A percentile compares a stretch with the other conserved stretches of the same genome.
These are phyloP conservation scores for Brachionus rotundiformis DNA, from an alignment of 1,140 invertebrate species.

Conservation along the genomic window DNA sequence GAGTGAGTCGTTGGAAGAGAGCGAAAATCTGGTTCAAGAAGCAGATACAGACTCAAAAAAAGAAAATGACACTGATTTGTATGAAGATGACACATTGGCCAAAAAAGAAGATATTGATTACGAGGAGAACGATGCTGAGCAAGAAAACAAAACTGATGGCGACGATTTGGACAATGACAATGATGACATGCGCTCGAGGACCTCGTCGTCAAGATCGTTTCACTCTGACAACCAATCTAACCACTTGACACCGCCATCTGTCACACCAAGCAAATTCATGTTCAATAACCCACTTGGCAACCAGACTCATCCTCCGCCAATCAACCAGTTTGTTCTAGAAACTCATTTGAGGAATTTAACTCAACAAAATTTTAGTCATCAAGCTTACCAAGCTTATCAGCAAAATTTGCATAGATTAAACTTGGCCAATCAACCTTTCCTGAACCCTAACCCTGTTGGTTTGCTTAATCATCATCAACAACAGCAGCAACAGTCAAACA, in stretches of 20 bases:
- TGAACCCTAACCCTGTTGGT: background rate
- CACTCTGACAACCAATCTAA: constrained; percentile 6
- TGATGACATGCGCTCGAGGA: constrained; percentile 37
- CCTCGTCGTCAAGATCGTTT: constrained; percentile 11
- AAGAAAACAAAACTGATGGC: background rate
- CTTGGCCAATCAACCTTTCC: background rate
- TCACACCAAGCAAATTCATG: constrained; percentile 19
- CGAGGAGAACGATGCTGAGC: constrained; percentile 5
- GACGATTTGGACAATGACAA: constrained; percentile 19
- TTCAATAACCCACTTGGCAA: background rate
- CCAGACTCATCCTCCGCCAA: background rate
- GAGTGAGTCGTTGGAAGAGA: background rate
- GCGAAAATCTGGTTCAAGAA: background rate
- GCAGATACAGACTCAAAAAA: background rate
- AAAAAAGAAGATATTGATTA: constrained; percentile 33
- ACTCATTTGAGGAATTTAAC: constrained; percentile 50
- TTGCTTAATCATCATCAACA: constrained; percentile 20
- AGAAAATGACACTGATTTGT: constrained; percentile 22
- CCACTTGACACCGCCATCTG: constrained; percentile 6
- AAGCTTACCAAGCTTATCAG: constrained; percentile 37
- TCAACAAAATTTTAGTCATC: constrained; percentile 36
- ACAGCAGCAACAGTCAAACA: constrained; percentile 20
- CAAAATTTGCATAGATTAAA: constrained; percentile 20
- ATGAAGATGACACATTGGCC: background rate
- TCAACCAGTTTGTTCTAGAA: constrained; percentile 25